Evolutionary conservation across 1,140 invertebrate genomes (phyloP).

Genomic region (Philopotamus ludificatus): DNA sequence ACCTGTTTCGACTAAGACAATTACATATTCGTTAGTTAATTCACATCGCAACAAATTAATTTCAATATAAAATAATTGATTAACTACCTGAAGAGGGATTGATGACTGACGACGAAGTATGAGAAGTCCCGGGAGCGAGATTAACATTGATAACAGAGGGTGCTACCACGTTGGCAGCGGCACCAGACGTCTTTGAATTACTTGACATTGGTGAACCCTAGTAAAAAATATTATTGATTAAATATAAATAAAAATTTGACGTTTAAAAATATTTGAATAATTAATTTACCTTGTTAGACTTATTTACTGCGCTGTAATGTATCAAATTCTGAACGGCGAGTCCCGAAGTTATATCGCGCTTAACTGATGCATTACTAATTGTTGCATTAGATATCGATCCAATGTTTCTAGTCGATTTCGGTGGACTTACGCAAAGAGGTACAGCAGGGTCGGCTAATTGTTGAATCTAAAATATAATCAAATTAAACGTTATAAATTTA

Average conservation of each 20-base stretch:
- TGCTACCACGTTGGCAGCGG: conserved; percentile 28
- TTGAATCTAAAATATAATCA: conserved; percentile 29
- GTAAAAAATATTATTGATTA: neutral
- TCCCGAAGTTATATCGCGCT: conserved; percentile 31
- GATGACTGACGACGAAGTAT: neutral
- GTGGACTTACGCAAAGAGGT: conserved; percentile 50
- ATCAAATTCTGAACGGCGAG: conserved; percentile 27
- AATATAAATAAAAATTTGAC: neutral
- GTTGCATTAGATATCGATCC: conserved; percentile 32
- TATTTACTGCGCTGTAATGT: conserved; percentile 7
- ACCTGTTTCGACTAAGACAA: conserved; percentile 23
- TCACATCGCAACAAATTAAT: neutral
- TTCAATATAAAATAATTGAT: neutral
- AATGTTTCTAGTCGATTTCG: conserved; percentile 45
- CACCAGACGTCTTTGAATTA: conserved; percentile 18
- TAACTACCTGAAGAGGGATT: neutral
- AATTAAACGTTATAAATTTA: neutral
- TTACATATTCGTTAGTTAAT: neutral
- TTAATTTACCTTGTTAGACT: conserved; percentile 25
- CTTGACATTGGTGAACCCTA: conserved; percentile 22
- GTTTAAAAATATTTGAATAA: neutral
- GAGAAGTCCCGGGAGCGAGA: conserved; percentile 28
- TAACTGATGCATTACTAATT: conserved; percentile 24
- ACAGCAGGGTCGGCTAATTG: conserved; percentile 51
- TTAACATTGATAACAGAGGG: conserved; percentile 28